Base-by-base conservation (phyloP, 2,797 vertebrate genomes). In the Malurus leucopterus region DNA sequence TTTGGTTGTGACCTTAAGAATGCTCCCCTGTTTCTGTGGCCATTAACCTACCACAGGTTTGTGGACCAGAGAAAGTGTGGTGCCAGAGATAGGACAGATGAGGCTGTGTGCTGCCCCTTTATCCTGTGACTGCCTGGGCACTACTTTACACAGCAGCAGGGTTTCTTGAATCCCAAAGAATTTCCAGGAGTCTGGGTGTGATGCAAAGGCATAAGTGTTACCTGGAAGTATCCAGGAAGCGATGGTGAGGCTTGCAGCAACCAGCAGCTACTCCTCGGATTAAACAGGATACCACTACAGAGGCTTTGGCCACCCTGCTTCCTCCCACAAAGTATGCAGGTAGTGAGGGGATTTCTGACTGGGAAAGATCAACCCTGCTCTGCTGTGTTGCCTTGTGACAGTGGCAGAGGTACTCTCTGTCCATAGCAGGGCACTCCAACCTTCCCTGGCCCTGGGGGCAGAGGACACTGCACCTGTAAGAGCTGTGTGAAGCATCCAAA, bases 391-490 rank as follows among this genome's bases (percentile, higher is more conserved):
- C 32, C 13, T 27, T 34, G 26, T 6, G 29, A 21, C 27, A 15
- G 22, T 8, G 55, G 6, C 63, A 65, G 50, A 74, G 40, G 22
- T 21, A 43, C 3, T 54, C 11, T 64, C 27, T 34, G 68, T 38
- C 40, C 3, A 2, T 11, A 36, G 54, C 0, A 0, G 5, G 9
- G 8, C 15, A n/a, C 21, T 23, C 38, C 36, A 15, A 5, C 9
- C 2, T 3, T 51, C 51, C 34, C 27, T 24, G 50, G 30, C 29
- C 50, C 58, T 7, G 2, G 4, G 50, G 44, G 23, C 47, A 78
- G 49, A 46, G 44, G 50, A 32, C 26, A 62, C 19, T 8, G 3
- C 2, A 3, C 13, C 15, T 30, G 58, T 27, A 46, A 40, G 20
- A 69, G 49, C 43, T 63, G 17, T 9, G 34, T 36, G 32, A 43